Base-by-base conservation (phyloP, 2,888 invertebrate species). In the Cosmia trapezina region DNA sequence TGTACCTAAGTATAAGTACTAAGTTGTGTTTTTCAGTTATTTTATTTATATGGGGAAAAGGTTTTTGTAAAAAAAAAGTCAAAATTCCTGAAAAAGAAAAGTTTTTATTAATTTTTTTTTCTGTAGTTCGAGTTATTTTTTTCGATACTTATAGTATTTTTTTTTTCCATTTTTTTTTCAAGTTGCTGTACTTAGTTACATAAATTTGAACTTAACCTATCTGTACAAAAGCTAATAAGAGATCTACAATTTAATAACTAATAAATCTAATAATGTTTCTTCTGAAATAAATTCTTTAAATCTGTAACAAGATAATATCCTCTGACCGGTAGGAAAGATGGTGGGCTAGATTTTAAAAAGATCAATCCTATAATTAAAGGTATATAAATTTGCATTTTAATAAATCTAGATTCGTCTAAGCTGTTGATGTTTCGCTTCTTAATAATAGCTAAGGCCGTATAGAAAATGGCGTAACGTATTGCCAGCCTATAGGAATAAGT, bases 261-360 rank as follows among this genome's bases (percentile, higher is more conserved):
- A 63, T 80, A 76, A 76, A 82, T 75, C 41, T 41, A 41, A 63
- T 80, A 76, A 76, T 71, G 63, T 70, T 87, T 81, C 73, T 77
- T 78, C 70, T 83, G 81, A 81, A 87, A 86, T 88, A 88, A 87
- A 89, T 87, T 83, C 85, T 88, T 84, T 89, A 85, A 85, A 66
- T 78, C 74, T 77, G 84, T 81, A 86, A 88, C 88, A 90, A 87
- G 86, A 84, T 88, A 89, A 90, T 87, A 91, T 89, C 86, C 87
- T 93, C 89, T 92, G 87, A 73, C 77, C 93, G 94, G 93, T 93
- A 92, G 93, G 93, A 87, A 83, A 87, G 86, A 80, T 92, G 93
- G 93, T 94, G 94, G 94, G 93, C 84, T 88, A 85, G 73, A 77
- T 75, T 75, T 78, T 64, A 70, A 71, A 72, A 79, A 77, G 72